Conservation (phyloP, 2,113 vertebrate genomes). For the Mastomys natalensis region DNA sequence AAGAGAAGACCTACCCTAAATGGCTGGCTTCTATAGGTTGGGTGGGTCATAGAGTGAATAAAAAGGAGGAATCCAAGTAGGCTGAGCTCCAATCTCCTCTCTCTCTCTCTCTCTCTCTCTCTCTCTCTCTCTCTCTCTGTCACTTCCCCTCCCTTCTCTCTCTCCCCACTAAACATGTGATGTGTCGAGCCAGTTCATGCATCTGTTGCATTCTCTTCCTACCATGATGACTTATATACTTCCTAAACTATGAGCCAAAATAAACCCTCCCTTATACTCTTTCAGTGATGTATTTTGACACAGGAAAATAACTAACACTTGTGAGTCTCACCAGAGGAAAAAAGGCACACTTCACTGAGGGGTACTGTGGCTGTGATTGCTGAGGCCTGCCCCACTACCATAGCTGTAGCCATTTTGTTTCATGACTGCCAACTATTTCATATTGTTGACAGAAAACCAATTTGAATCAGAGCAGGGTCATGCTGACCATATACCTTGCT, state of each 20-base stretch:
- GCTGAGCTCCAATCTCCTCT: neutral
- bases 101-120: neutral
- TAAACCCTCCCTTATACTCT: neutral
- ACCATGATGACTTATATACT: neutral
- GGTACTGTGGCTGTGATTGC: neutral
- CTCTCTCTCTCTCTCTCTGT: neutral
- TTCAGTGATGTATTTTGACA: neutral
- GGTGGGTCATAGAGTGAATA: neutral
- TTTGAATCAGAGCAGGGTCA: too few relatives aligned
- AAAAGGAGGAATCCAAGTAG: neutral
- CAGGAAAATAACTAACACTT: neutral
- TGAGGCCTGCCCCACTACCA: too few relatives aligned
- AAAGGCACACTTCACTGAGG: neutral
- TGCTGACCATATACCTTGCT: too few relatives aligned
- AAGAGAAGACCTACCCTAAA: neutral
- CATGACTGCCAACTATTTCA: too few relatives aligned
- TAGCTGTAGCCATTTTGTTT: too few relatives aligned
- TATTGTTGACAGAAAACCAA: too few relatives aligned
- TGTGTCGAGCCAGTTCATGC: neutral
- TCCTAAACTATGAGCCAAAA: neutral
- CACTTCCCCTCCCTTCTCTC: too few relatives aligned
- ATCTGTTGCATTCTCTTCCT: neutral
- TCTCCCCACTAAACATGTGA: neutral
- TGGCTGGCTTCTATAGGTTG: neutral
- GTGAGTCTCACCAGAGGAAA: neutral